Base-by-base conservation (phyloP, 1,140 invertebrate genomes). In the Magallana angulata region DNA sequence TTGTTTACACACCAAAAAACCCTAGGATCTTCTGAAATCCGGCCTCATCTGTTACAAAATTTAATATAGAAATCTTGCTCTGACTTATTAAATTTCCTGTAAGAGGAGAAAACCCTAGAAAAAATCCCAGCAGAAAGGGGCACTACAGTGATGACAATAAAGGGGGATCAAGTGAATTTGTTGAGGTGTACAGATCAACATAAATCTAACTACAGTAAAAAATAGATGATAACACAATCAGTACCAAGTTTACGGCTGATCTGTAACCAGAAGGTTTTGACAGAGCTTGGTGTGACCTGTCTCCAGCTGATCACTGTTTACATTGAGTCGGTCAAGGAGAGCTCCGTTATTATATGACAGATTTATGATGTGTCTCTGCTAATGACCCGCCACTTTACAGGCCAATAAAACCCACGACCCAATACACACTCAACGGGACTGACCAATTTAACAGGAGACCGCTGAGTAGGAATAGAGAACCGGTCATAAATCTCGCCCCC, bases 1-100 rank as follows among this genome's bases (percentile, higher is more conserved):
- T 76, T 76, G 68, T 76, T 76, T 76, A 76, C 68, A 64, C 24
- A 30, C 68, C 12, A 76, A 76, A 76, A 76, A 76, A 76, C 12
- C 68, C 9, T 8, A 12, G 68, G 68, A 76, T 76, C 24, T 76
- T 36, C 68, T 76, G 18, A 76, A 76, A 76, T 76, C 68, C 68
- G 12, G 68, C 68, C 8, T 76, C 68, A 76, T 76, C 68, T 76
- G 68, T 36, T 76, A 76, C 68, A 30, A 36, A 76, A 30, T 76
- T 76, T 76, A 12, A 30, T 30, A 30, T 76, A 76, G 36, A 68
- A 76, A 76, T 76, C 24, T 24, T 30, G 11, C 8, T 12, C 16
- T 1, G 30, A 24, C 12, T 68, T 76, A 76, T 76, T 76, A 76
- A 36, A 30, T 30, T 76, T 76, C 30, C 36, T 76, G 24, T 30